Base-by-base conservation (phyloP, 2,888 invertebrate genomes). In the Pinctada fucata region DNA sequence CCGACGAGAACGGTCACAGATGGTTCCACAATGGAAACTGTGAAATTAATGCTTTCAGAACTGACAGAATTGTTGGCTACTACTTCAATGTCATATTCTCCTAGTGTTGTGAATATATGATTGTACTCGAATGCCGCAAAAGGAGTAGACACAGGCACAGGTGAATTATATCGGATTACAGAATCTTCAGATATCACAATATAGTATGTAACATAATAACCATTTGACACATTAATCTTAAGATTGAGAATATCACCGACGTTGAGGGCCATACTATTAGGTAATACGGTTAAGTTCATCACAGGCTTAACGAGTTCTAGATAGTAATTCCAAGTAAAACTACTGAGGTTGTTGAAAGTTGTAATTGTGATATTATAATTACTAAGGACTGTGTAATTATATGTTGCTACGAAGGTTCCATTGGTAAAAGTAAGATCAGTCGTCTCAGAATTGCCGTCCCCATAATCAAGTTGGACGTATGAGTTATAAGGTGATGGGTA, bases 131-230 rank as follows among this genome's bases (percentile, higher is more conserved):
- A 49, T n/a, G 13, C n/a, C 3, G 58, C 45, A 47, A 47, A 13
- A 5, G 75, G 68, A 13, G 31, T 49, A 8, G n/a, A 58, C n/a
- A 68, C 48, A 50, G 66, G 45, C 6, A 48, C 45, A n/a, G 70
- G 69, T 1, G 63, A n/a, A 47, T 73, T 65, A 8, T 47, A 45
- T 63, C 66, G 50, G 48, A 31, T 10, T 10, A 45, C 16, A 45
- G 71, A 67, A 13, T 78, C 76, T 68, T 82, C 79, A n/a, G 70
- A 73, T 52, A 80, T 78, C 31, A 78, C 78, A n/a, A 79, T 68
- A 5, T 13, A 50, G 52, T 80, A 82, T 2, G 50, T 64, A 8
- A 82, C 50, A 8, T 72, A 66, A 10, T 77, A 80, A 45, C 82
- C 82, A 45, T 68, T 49, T 6, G 48, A 71, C 8, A 80, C 50